Conservation (phyloP, 2,113 vertebrate genomes). For the Terrapene triunguis region DNA sequence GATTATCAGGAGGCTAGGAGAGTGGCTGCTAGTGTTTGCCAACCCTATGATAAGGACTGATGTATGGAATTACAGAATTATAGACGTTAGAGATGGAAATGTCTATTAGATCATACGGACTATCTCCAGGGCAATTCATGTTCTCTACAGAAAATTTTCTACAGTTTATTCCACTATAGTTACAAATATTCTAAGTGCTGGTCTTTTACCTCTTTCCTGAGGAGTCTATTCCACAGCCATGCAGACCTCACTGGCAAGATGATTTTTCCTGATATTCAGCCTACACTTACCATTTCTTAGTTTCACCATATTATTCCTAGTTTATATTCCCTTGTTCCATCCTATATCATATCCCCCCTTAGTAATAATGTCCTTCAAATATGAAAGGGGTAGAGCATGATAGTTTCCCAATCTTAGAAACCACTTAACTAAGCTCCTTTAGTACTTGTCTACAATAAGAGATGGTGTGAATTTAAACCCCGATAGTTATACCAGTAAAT, state of each 20-base stretch:
- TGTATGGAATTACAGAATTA: conserved; percentile 46
- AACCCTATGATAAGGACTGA: background rate
- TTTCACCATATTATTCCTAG: background rate
- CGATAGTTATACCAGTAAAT: no score
- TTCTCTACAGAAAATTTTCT: background rate
- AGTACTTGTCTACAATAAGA: background rate
- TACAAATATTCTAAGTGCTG: conserved; percentile 32
- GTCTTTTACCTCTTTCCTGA: background rate
- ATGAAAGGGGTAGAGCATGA: background rate
- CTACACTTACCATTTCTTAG: conserved; percentile 42
- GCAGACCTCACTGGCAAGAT: background rate
- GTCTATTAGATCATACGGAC: conserved; percentile 61
- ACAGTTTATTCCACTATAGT: background rate
- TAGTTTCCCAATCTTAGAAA: background rate
- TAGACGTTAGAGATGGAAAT: conserved; percentile 62
- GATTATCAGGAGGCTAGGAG: background rate
- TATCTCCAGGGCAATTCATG: conserved; percentile 13
- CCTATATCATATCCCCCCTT: background rate
- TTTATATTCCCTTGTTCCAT: background rate
- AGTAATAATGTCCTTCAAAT: conserved; percentile 12
- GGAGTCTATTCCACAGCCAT: conserved; percentile 12
- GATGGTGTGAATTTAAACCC: no score
- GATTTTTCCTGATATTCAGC: background rate
- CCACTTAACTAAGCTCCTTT: conserved; percentile 20
- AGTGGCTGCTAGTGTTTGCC: conserved; percentile 15